These are phyloP conservation scores for Sphaerophoria taeniata DNA, from an alignment of 2,888 invertebrate genomes.

Conservation along the genomic window DNA sequence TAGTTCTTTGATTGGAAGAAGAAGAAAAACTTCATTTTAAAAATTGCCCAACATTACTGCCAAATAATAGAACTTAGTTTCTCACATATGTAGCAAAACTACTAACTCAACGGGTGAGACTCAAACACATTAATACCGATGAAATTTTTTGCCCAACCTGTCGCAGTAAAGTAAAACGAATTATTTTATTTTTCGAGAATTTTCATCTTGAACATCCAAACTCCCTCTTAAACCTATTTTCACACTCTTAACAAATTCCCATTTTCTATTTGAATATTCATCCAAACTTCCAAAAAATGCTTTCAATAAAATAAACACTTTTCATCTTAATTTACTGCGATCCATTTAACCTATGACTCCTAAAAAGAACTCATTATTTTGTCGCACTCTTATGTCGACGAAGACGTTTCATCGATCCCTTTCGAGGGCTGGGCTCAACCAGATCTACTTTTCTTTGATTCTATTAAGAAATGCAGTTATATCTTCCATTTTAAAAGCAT, in stretches of 20 bases:
- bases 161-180: too few species aligned
- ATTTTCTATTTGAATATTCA: slow-evolving; percentile 32
- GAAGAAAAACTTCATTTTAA: too few species aligned
- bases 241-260: slow-evolving; percentile 57
- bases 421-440: slow-evolving; percentile 6
- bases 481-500: slow-evolving; percentile 35
- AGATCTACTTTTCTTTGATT: slow-evolving; percentile 6
- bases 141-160: too few species aligned
- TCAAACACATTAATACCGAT: too few species aligned
- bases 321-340: slow-evolving; percentile 67
- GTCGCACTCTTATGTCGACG: slow-evolving; percentile 55
- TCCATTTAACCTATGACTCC: slow-evolving; percentile 64
- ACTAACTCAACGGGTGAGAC: too few species aligned
- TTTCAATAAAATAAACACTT: slow-evolving; percentile 51
- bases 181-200: too few species aligned
- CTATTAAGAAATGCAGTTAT: neutral
- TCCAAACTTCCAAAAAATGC: neutral
- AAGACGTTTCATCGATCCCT: neutral
- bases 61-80: too few species aligned
- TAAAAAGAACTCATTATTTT: slow-evolving; percentile 48
- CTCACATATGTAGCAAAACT: too few species aligned
- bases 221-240: slow-evolving; percentile 29
- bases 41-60: too few species aligned
- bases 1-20: too few species aligned
- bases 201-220: too few species aligned